Base-by-base conservation (phyloP, 35 echinoderm and acorn worm species). In the Apostichopus japonicus region DNA sequence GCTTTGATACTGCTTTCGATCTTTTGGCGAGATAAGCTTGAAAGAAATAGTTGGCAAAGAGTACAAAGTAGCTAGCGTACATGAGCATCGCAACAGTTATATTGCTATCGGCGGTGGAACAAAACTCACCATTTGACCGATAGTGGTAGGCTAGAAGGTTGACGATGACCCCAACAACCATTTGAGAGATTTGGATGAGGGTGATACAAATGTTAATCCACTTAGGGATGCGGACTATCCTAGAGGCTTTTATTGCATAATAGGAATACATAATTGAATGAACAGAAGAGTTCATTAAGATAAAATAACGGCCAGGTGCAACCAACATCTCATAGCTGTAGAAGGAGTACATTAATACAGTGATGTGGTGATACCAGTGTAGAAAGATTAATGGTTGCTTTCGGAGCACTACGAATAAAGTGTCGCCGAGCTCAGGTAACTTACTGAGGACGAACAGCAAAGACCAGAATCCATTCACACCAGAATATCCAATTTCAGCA, bases 181-280 rank as follows among this genome's bases (percentile, higher is more conserved):
- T 99, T 83, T 99, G 97, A 2, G 97, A 99, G 21, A 94, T 93
- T 78, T 99, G 97, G 2, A 99, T 84, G 4, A 96, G 77, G 44
- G 97, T 99, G 54, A 99, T 96, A 67, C 86, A 92, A n/a, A 99
- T 76, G 81, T 96, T 96, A 23, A 96, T 77, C 53, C 63, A 44
- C 8, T 87, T 86, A 6, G 97, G 97, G 52, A 99, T 96, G 24
- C 93, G 95, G 25, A 99, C 76, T 4, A 98, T 65, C 9, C 77
- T 94, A 1, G 93, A 94, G 10, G 95, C 95, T 63, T 91, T 86
- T 6, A 99, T 81, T 7, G 95, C 90, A 72, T 99, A 99, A 79
- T 99, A 99, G 53, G 95, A 93, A 92, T 99, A 99, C 97, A 99
- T 99, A 54, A 99, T 88, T 2, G 97, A 95, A 53, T 99, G 97